Evolutionary conservation across 2,888 invertebrate species (phyloP), one percentile per base, ranked within the genome.

Genomic region (Criorhina ranunculi): DNA sequence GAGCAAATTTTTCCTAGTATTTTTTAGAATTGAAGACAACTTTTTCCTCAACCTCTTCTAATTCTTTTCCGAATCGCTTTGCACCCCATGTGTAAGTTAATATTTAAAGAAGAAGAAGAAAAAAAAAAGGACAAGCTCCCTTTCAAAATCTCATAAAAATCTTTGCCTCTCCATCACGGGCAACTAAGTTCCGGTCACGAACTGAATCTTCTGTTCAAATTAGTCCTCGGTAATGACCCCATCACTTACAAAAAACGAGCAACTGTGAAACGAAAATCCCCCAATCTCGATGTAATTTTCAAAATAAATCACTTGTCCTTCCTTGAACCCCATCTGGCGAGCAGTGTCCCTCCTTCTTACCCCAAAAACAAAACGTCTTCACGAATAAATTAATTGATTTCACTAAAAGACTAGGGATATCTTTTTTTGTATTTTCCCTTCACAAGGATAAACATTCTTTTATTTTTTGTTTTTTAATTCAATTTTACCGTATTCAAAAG

Each of bases 221-320:
- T 53, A 70, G 77, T 62, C 12, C 24, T 31, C 46, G 33, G 57
- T 79, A 79, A 79, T 72, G 49, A 42, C 42, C 59, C 57, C 40
- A 67, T 66, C 64, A 79, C 33, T 78, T 70, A 62, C 40, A 19
- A 46, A 44, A 46, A 44, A 33, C n/a, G 49, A 17, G 31, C 17
- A 66, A 19, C 66, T 37, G 24, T 37, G 51, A 49, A 29, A 37
- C 17, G 5, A 66, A 35, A 51, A 37, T 51, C n/a, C 7, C 19
- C 40, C 51, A 49, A 67, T 53, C 15, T 12, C 11, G 17, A 8
- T 35, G 37, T 53, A 55, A 55, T 42, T 37, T 42, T 15, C 17
- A 42, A 42, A 53, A 67, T 67, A 67, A 67, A 55, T 55, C 67
- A 33, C 67, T 29, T 42, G 31, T 11, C 40, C 55, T 31, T 31